Evolutionary conservation across 2,888 invertebrate genomes (phyloP).

Genomic region (Protonemura montana): DNA sequence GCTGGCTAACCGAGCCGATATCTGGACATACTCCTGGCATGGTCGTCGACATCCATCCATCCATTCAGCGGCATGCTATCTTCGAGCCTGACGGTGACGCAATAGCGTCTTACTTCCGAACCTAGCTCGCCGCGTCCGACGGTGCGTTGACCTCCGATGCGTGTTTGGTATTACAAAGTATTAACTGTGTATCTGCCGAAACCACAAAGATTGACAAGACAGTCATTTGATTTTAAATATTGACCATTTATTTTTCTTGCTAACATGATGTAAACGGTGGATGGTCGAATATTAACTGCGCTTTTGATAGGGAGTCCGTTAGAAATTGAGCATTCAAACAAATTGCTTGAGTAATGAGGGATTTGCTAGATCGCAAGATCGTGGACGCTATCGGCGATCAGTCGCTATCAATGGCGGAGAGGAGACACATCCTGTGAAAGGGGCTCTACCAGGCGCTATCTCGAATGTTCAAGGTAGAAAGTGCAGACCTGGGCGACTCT

Average conservation of each 20-base stretch:
- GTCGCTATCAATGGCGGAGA: neutral
- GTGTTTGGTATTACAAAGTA: neutral
- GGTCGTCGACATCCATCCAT: too few relatives aligned
- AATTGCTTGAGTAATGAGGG: too few relatives aligned
- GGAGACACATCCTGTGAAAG: neutral
- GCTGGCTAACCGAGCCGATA: neutral
- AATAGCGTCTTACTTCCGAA: neutral
- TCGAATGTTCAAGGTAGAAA: neutral
- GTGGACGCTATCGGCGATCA: too few relatives aligned
- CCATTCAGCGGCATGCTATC: neutral
- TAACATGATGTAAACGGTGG: too few relatives aligned
- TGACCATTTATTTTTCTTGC: neutral
- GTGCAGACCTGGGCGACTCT: neutral
- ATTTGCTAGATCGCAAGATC: too few relatives aligned
- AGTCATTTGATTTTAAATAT: neutral
- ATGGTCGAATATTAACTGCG: too few relatives aligned
- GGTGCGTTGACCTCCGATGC: neutral
- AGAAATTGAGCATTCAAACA: too few relatives aligned
- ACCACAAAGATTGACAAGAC: neutral
- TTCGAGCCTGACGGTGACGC: neutral
- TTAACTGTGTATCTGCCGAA: conserved; percentile 4
- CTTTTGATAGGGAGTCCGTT: too few relatives aligned
- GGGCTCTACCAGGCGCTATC: neutral
- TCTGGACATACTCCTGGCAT: neutral
- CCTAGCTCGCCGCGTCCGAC: neutral